Base-by-base conservation (phyloP, 1,140 invertebrate genomes). In the Apis laboriosa region DNA sequence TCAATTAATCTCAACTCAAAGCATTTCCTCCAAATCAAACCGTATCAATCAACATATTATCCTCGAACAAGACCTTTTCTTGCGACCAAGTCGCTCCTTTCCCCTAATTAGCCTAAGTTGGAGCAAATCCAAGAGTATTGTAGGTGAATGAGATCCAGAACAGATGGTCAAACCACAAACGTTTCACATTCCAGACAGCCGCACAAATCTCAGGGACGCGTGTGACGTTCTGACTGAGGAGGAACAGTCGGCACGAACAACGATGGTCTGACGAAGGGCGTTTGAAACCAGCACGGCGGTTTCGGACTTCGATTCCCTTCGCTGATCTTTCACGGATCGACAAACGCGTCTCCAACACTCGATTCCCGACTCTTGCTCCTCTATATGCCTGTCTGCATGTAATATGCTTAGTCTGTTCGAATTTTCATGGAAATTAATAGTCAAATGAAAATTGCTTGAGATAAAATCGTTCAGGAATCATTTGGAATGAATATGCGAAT, bases 141-240 rank as follows among this genome's bases (percentile, higher is more conserved):
- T 74, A 71, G 73, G 63, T 67, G 77, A 64, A 80, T 55, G 60
- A 80, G 73, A 68, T 53, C 34, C 63, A 58, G 70, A 49, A 77
- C 61, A 64, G 86, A 83, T 83, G 77, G 63, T 77, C 74, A 71
- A 77, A 88, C 87, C 88, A 77, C 86, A 85, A 88, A 75, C 88
- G 89, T 85, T 87, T 90, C 83, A 82, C 87, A 90, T 90, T 90
- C 86, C 89, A 82, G 83, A 82, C 85, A 82, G 88, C 89, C 88
- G 89, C 89, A 84, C 87, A 90, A 90, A 90, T 90, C 88, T 90
- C 84, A 87, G 70, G 84, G 87, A 90, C 85, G 78, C 85, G 83
- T 84, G 77, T 87, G 86, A 87, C 86, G 83, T 87, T 61, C 73
- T 77, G 77, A 58, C 56, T 64, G 77, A 72, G 78, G 78, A 74